These are phyloP conservation scores for Polyodon spathula DNA, from an alignment of 2,113 vertebrate species.

Conservation along the genomic window DNA sequence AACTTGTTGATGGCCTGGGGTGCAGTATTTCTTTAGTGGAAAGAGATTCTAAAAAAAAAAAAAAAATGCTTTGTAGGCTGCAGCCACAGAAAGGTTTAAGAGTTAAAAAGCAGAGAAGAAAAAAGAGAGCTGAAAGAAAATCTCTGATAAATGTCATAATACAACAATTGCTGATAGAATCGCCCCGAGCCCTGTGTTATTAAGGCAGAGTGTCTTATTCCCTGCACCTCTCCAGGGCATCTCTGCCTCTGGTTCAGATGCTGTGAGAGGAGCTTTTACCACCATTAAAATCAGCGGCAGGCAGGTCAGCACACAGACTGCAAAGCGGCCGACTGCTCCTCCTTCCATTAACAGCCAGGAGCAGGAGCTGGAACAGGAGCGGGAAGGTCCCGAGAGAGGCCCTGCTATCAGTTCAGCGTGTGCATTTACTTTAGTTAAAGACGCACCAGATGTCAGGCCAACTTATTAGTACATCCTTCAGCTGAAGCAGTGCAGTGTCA, in stretches of 20 bases:
- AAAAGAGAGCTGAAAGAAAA: not conserved
- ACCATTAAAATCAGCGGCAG: conserved; percentile 36
- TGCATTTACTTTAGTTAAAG: conserved; percentile 29
- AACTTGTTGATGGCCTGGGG: too few relatives aligned
- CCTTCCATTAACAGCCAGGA: conserved; percentile 38
- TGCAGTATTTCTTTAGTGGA: too few relatives aligned
- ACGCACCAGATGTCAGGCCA: conserved; percentile 43
- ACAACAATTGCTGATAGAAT: not conserved
- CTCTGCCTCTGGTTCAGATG: not conserved
- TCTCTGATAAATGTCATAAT: not conserved
- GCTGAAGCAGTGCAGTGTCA: conserved; percentile 31
- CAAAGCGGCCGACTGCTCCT: conserved; percentile 40
- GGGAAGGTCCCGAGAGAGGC: conserved; percentile 21
- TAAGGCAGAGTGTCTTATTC: not conserved
- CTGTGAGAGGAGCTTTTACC: conserved; percentile 29
- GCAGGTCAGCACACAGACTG: conserved; percentile 30
- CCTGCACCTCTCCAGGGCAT: not conserved
- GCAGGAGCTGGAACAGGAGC: conserved; percentile 13
- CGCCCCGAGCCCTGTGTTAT: too few relatives aligned
- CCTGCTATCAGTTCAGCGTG: conserved; percentile 9
- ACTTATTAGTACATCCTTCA: conserved; percentile 35
- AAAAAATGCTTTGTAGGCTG: too few relatives aligned
- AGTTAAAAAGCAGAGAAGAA: too few relatives aligned
- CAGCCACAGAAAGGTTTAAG: not conserved
- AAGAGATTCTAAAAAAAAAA: too few relatives aligned